Evolutionary conservation across 1,140 invertebrate species (phyloP).

Genomic region (Drosophila aff.): DNA sequence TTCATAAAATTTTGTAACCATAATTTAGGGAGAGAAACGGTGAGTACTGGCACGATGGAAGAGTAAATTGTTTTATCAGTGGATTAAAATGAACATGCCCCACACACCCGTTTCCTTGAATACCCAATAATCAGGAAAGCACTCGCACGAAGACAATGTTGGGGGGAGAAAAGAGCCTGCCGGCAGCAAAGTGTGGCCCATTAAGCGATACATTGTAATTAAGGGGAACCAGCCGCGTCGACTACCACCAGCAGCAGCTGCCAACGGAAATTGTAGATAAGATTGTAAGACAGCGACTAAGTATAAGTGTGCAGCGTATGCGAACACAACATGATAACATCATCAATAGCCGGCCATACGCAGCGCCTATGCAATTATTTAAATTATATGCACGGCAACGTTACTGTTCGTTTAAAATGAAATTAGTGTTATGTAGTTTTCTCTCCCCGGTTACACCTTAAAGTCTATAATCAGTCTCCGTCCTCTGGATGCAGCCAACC

Average conservation of each 20-base stretch:
- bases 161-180: slow-evolving; percentile 34
- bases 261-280: slow-evolving; percentile 78
- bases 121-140: slow-evolving; percentile 48
- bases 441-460: slow-evolving; percentile 51
- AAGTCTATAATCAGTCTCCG: slow-evolving; percentile 58
- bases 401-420: slow-evolving; percentile 79
- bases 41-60: slow-evolving; percentile 21
- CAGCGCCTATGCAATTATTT: slow-evolving; percentile 69
- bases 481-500: slow-evolving; percentile 31
- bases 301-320: slow-evolving; percentile 49
- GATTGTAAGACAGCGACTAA: slow-evolving; percentile 53
- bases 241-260: slow-evolving; percentile 65
- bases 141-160: slow-evolving; percentile 26
- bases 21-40: slow-evolving; percentile 50
- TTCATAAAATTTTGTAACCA: slow-evolving; percentile 83
- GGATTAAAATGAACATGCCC: slow-evolving; percentile 42
- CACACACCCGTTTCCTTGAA: slow-evolving; percentile 3
- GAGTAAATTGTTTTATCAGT: slow-evolving; percentile 77
- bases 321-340: slow-evolving; percentile 71
- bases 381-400: slow-evolving; percentile 69
- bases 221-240: slow-evolving; percentile 52
- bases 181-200: slow-evolving; percentile 66
- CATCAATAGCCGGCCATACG: slow-evolving; percentile 64
- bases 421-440: slow-evolving; percentile 74
- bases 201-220: slow-evolving; percentile 77